Conservation (phyloP, 2,113 vertebrate genomes). For the Ascaphus truei region DNA sequence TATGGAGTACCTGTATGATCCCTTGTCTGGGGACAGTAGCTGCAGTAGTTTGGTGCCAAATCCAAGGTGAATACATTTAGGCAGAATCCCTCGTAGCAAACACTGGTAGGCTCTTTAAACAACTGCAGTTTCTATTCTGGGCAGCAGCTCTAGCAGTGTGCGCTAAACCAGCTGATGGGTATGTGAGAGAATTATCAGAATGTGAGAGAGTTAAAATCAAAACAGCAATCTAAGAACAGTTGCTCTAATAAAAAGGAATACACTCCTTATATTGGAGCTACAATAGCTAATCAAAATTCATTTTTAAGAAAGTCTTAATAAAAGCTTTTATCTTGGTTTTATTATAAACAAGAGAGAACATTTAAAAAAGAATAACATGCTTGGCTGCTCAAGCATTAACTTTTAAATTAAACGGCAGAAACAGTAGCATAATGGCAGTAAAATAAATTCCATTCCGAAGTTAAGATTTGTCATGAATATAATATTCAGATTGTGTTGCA, state of each 20-base stretch:
- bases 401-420: conserved; percentile 1
- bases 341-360: conserved; percentile 23
- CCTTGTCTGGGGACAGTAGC: too few relatives aligned
- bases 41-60: too few relatives aligned
- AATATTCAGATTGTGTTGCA: conserved; percentile 1
- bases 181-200: too few relatives aligned
- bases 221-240: neutral
- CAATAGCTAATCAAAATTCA: conserved; percentile 14
- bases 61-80: too few relatives aligned
- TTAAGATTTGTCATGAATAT: too few relatives aligned
- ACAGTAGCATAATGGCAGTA: neutral
- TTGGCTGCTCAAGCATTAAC: conserved; percentile 22
- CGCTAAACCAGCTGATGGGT: too few relatives aligned
- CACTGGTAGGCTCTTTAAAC: too few relatives aligned
- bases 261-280: neutral
- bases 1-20: too few relatives aligned
- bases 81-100: too few relatives aligned
- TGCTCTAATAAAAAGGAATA: neutral
- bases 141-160: too few relatives aligned
- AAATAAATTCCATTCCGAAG: conserved; percentile 17
- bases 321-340: conserved; percentile 23
- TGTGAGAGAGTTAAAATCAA: neutral
- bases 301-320: conserved; percentile 15
- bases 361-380: conserved; percentile 21
- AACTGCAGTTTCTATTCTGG: too few relatives aligned